Conservation (phyloP, 2,888 invertebrate genomes). For the Cinara cedri region DNA sequence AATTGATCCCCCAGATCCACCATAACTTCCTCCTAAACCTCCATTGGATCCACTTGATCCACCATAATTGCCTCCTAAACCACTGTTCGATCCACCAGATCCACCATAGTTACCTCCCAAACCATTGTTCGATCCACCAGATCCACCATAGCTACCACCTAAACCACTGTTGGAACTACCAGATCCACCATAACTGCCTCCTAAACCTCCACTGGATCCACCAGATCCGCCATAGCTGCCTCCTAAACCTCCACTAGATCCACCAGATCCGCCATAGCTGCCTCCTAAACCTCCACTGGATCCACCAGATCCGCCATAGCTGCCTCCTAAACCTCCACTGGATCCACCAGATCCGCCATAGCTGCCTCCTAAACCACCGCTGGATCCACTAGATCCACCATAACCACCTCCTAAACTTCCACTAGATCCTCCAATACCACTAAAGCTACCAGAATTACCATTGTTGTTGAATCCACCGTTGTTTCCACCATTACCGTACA, state of each 20-base stretch:
- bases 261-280: constrained; percentile 11
- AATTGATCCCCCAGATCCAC: too few relatives aligned
- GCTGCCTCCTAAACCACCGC: constrained; percentile 21
- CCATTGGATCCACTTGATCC: constrained; percentile 61
- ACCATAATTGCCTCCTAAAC: constrained; percentile 61
- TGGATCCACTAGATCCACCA: constrained; percentile 10
- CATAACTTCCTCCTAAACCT: constrained; percentile 61
- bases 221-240: neutral
- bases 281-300: constrained; percentile 22
- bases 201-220: neutral
- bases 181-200: constrained; percentile 19
- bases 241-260: neutral
- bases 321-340: neutral
- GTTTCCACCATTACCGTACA: neutral
- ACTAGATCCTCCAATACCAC: constrained; percentile 13
- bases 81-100: constrained; percentile 60
- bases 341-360: constrained; percentile 4
- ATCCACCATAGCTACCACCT: constrained; percentile 35
- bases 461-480: constrained; percentile 58
- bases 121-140: constrained; percentile 4
- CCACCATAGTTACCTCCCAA: neutral
- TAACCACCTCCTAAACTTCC: constrained; percentile 39
- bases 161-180: neutral
- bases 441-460: constrained; percentile 6
- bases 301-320: neutral